Conservation (phyloP, 2,888 invertebrate species). For the Bellardia pandia region DNA sequence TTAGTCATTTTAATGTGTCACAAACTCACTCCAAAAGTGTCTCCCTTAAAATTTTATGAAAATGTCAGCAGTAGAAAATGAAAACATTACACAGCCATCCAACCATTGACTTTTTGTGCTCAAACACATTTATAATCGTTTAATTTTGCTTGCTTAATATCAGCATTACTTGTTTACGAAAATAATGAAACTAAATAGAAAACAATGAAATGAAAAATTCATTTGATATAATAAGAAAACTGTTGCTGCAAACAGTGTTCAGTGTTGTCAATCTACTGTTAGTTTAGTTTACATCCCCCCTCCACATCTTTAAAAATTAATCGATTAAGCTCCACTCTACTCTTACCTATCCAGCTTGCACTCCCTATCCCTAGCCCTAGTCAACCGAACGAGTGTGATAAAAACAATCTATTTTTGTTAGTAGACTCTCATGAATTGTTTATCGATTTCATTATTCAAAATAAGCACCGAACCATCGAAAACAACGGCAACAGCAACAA, state of each 20-base stretch:
- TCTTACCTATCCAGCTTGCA: not conserved
- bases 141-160: not conserved
- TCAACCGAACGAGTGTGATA: not conserved
- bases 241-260: not conserved
- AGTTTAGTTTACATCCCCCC: not conserved
- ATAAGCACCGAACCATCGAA: not conserved
- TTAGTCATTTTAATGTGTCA: too few relatives aligned
- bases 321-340: not conserved
- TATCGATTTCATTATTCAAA: slow-evolving; percentile 20
- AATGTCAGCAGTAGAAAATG: not conserved
- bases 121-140: not conserved
- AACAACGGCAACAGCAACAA: not conserved
- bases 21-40: too few relatives aligned
- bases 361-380: not conserved
- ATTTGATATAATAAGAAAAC: not conserved
- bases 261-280: not conserved
- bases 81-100: not conserved
- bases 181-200: not conserved
- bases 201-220: not conserved
- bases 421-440: slow-evolving; percentile 26
- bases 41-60: not conserved
- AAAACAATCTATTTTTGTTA: slow-evolving; percentile 15
- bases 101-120: not conserved
- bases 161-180: not conserved
- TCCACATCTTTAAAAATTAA: not conserved